These are phyloP conservation scores for Liopterus haemorrhoidalis DNA, from an alignment of 2,888 invertebrate genomes.

Conservation along the genomic window DNA sequence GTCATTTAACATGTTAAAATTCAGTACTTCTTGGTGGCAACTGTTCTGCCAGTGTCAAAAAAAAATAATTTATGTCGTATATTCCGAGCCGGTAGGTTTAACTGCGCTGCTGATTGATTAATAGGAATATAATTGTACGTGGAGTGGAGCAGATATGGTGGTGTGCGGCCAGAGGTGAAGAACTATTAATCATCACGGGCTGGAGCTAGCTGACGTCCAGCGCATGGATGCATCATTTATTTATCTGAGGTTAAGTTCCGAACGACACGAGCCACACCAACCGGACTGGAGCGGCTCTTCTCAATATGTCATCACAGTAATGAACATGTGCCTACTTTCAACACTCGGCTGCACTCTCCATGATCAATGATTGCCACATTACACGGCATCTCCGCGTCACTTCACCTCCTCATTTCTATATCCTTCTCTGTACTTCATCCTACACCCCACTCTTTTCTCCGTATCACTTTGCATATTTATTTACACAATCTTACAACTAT, in stretches of 20 bases:
- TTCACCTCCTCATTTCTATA: too few species aligned
- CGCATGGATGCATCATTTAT: constrained; percentile 40
- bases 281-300: too few species aligned
- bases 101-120: constrained; percentile 36
- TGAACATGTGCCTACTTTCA: background rate
- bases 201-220: constrained; percentile 38
- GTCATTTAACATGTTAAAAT: background rate
- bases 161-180: constrained; percentile 33
- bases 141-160: constrained; percentile 42
- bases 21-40: background rate
- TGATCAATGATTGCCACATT: background rate
- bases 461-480: too few species aligned
- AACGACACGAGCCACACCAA: too few species aligned
- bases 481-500: too few species aligned
- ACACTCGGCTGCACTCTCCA: constrained; percentile 3
- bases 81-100: constrained; percentile 16
- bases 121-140: constrained; percentile 40
- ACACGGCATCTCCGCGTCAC: background rate
- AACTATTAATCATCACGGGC: constrained; percentile 40
- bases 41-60: constrained; percentile 12
- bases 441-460: too few species aligned
- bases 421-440: too few species aligned
- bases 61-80: constrained; percentile 27
- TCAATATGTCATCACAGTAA: constrained; percentile 5
- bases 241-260: too few species aligned